These are phyloP conservation scores for Watsonalla binaria DNA, from an alignment of 2,888 invertebrate genomes.

Conservation along the genomic window DNA sequence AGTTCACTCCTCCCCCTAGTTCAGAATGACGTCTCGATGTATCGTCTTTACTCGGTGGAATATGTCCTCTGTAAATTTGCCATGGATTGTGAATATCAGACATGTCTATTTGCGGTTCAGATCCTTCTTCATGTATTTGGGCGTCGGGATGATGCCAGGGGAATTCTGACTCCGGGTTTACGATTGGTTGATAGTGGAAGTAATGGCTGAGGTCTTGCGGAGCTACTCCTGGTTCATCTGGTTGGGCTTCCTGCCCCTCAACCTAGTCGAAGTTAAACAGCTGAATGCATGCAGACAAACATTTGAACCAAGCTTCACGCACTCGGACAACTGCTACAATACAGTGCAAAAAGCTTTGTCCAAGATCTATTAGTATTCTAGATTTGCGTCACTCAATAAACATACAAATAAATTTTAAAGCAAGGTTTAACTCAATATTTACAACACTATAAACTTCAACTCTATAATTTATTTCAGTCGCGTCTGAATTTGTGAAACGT, in stretches of 20 bases:
- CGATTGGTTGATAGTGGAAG: conserved; percentile 49
- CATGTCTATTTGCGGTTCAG: conserved; percentile 38
- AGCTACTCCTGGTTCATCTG: conserved; percentile 42
- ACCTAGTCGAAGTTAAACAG: conserved; percentile 71
- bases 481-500: conserved; percentile 20
- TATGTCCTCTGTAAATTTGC: conserved; percentile 82
- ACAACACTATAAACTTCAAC: conserved; percentile 1
- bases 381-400: conserved; percentile 44
- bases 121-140: conserved; percentile 35
- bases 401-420: conserved; percentile 39
- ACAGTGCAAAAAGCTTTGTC: conserved; percentile 62
- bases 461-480: conserved; percentile 4
- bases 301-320: conserved; percentile 67
- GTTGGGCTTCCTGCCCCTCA: conserved; percentile 54
- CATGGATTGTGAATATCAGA: conserved; percentile 82
- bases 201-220: conserved; percentile 45
- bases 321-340: conserved; percentile 23
- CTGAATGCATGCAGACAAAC: conserved; percentile 65
- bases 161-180: conserved; percentile 67
- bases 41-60: conserved; percentile 47
- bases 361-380: conserved; percentile 50
- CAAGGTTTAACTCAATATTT: neutral
- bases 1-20: conserved; percentile 29
- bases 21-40: conserved; percentile 17
- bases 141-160: conserved; percentile 67